phyloP scores from a whole-genome alignment of 2,797 vertebrate species.

The Tympanoctomys barrerae region DNA sequence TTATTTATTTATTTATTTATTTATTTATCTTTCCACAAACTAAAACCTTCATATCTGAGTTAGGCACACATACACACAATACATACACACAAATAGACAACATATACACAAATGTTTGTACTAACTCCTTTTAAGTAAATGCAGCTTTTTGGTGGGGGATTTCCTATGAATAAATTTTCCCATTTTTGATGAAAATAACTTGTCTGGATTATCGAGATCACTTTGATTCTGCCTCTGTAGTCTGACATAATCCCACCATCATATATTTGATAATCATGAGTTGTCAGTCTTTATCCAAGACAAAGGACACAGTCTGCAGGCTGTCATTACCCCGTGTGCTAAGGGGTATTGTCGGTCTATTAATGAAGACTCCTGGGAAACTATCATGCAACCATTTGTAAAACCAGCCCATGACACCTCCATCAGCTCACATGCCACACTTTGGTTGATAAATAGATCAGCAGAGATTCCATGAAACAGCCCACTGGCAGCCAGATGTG shows the following conservation, averaged over 20 bases:
- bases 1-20: neutral
- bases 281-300: constrained; percentile 21
- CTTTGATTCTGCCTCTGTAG: constrained; percentile 51
- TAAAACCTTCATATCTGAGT: neutral
- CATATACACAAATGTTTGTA: neutral
- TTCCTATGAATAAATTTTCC: neutral
- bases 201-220: neutral
- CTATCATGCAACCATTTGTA: constrained; percentile 30
- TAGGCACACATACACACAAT: neutral
- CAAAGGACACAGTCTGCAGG: neutral
- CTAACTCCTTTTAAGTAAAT: neutral
- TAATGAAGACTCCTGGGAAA: constrained; percentile 36
- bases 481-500: neutral
- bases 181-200: neutral
- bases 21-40: neutral
- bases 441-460: constrained; percentile 52
- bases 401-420: neutral
- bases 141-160: neutral
- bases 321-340: neutral
- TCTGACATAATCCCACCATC: neutral
- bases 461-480: constrained; percentile 25
- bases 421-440: neutral
- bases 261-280: neutral
- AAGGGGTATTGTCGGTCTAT: neutral
- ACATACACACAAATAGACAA: neutral